A percentile compares a stretch with the other conserved stretches of the same genome.
These are phyloP conservation scores for Nephrocerus scutellatus DNA, from an alignment of 2,888 invertebrate species.

Conservation along the genomic window DNA sequence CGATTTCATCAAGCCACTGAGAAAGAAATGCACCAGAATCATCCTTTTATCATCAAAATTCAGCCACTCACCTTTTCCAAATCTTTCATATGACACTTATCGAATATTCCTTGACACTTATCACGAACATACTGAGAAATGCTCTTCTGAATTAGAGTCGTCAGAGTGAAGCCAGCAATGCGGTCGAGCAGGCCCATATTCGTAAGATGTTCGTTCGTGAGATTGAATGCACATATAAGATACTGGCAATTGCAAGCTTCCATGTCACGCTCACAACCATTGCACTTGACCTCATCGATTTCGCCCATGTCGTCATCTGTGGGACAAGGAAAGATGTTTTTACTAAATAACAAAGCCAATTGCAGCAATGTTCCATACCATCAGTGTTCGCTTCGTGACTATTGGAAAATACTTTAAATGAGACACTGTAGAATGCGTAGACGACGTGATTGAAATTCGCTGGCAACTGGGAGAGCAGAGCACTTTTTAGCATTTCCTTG, in stretches of 20 bases:
- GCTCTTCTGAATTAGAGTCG: constrained; percentile 72
- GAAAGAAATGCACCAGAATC: background rate
- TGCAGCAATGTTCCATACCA: constrained; percentile 29
- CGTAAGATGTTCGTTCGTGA: constrained; percentile 70
- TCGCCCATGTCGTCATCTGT: constrained; percentile 47
- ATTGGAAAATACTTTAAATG: constrained; percentile 63
- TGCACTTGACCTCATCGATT: constrained; percentile 58
- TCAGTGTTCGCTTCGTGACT: constrained; percentile 32
- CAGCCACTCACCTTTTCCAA: constrained; percentile 59
- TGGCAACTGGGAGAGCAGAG: constrained; percentile 64
- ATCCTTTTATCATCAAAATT: background rate
- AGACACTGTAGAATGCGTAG: constrained; percentile 68
- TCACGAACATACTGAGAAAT: constrained; percentile 79
- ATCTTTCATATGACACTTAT: constrained; percentile 68
- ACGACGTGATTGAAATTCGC: constrained; percentile 62
- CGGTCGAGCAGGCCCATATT: constrained; percentile 74
- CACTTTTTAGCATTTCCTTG: constrained; percentile 58
- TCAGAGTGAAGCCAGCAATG: constrained; percentile 76
- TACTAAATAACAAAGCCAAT: background rate
- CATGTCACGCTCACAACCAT: constrained; percentile 63
- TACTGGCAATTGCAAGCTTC: constrained; percentile 55
- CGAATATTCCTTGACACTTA: constrained; percentile 79
- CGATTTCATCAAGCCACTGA: constrained; percentile 79
- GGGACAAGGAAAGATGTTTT: constrained; percentile 1
- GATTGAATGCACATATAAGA: constrained; percentile 58